Evolutionary conservation across 1,140 invertebrate species (phyloP).

Genomic region (Tetranychus urticae): DNA sequence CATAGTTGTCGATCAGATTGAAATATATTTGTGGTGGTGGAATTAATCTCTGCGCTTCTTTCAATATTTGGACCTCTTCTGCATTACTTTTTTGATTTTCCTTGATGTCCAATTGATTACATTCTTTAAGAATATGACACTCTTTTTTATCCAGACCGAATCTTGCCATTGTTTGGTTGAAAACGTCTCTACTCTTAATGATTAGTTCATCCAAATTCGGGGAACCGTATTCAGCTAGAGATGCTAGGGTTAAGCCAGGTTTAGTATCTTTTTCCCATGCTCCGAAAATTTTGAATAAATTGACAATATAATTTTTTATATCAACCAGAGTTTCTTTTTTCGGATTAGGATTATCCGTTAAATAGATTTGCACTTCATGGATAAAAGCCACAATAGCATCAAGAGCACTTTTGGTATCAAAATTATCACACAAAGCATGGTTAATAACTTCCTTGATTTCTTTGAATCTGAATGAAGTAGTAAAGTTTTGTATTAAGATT

Average conservation of each 20-base stretch:
- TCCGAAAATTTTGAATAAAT: constrained; percentile 61
- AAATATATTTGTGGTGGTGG: no score
- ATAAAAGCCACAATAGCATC: constrained; percentile 63
- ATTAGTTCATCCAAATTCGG: constrained; percentile 33
- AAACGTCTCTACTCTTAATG: constrained; percentile 65
- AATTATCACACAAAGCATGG: constrained; percentile 38
- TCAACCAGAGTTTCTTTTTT: constrained; percentile 22
- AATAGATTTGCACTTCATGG: constrained; percentile 53
- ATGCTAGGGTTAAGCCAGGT: constrained; percentile 4
- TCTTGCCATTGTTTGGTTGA: constrained; percentile 44
- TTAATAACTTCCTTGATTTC: constrained; percentile 3
- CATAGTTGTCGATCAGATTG: no score
- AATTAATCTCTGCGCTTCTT: no score
- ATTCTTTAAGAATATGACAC: constrained; percentile 45
- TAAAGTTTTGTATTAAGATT: background rate
- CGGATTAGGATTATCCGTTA: constrained; percentile 32
- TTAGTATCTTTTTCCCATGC: constrained; percentile 38
- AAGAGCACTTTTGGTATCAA: constrained; percentile 66
- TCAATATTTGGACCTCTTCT: no score
- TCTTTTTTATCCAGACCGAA: constrained; percentile 34
- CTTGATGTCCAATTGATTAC: constrained; percentile 19
- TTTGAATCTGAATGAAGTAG: constrained; percentile 17
- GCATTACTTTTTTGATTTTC: no score
- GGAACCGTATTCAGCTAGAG: background rate
- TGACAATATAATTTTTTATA: constrained; percentile 47